Conservation (phyloP, 2,888 invertebrate species). For the Lepidocyrtinus sp. region DNA sequence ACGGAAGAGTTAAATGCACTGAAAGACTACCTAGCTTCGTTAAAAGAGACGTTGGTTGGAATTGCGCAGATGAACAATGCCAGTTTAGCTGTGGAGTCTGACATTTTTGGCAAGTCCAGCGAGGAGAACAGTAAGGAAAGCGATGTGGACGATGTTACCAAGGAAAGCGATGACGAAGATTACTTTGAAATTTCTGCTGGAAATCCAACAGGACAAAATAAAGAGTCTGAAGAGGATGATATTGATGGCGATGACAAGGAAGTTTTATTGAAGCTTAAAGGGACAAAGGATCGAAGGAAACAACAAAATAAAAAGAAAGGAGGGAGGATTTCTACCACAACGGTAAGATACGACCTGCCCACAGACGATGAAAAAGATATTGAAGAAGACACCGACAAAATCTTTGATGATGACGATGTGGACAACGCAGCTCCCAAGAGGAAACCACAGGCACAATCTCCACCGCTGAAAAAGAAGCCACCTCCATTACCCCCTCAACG, state of each 20-base stretch:
- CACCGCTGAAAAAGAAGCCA: background rate
- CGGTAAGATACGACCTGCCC: constrained; percentile 3
- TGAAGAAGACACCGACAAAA: constrained; percentile 13
- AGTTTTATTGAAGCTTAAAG: constrained; percentile 28
- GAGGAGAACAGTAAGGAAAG: constrained; percentile 29
- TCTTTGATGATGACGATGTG: constrained; percentile 46
- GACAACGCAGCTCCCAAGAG: constrained; percentile 21
- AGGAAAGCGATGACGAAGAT: constrained; percentile 20
- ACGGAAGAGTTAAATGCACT: constrained; percentile 21
- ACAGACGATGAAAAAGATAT: constrained; percentile 27
- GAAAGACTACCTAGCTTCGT: constrained; percentile 38
- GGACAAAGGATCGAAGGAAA: background rate
- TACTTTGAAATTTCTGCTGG: constrained; percentile 19
- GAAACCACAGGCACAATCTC: background rate
- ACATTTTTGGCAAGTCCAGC: constrained; percentile 20
- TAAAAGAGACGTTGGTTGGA: constrained; percentile 53
- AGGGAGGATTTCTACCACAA: constrained; percentile 3
- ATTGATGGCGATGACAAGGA: constrained; percentile 17
- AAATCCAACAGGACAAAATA: background rate
- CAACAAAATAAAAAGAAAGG: constrained; percentile 25
- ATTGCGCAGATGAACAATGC: constrained; percentile 58
- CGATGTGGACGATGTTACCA: background rate
- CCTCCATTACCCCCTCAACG: too few species aligned
- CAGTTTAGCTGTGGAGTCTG: constrained; percentile 35
- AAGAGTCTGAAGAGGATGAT: constrained; percentile 17